These are phyloP conservation scores for Argyrosomus japonicus DNA, from an alignment of 2,113 vertebrate genomes.

Conservation along the genomic window DNA sequence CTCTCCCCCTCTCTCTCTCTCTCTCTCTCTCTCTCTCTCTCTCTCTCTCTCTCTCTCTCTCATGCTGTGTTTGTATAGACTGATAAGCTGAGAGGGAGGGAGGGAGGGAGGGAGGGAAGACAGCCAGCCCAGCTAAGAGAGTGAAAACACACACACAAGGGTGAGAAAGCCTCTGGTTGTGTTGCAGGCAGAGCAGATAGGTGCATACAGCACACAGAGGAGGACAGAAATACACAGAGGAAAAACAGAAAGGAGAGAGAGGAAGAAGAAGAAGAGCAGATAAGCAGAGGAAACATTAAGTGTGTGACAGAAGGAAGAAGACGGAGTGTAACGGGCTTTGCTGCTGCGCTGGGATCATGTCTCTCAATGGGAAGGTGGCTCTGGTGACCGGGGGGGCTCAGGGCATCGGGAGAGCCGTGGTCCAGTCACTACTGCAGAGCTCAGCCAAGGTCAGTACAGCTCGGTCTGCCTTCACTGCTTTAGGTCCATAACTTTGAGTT, in stretches of 20 bases:
- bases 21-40: conserved; percentile 18
- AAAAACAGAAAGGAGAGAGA: background rate
- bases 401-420: conserved; percentile 93
- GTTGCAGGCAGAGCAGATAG: conserved; percentile 12
- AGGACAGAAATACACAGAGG: background rate
- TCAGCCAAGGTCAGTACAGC: conserved; percentile 88
- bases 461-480: background rate
- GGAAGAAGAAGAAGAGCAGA: background rate
- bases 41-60: background rate
- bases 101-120: background rate
- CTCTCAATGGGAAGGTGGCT: conserved; percentile 92
- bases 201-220: background rate
- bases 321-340: background rate
- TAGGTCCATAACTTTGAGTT: conserved; percentile 1
- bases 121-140: conserved; percentile 28
- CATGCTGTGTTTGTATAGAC: conserved; percentile 63
- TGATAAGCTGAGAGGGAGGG: conserved; percentile 41
- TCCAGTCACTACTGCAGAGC: conserved; percentile 87
- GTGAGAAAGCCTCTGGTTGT: conserved; percentile 36
- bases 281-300: background rate
- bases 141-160: conserved; percentile 33
- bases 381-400: conserved; percentile 97
- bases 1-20: background rate
- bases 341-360: conserved; percentile 81
- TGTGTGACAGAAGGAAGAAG: conserved; percentile 11